Evolutionary conservation across 2,888 invertebrate genomes (phyloP).

Genomic region (Agonum fuliginosum): DNA sequence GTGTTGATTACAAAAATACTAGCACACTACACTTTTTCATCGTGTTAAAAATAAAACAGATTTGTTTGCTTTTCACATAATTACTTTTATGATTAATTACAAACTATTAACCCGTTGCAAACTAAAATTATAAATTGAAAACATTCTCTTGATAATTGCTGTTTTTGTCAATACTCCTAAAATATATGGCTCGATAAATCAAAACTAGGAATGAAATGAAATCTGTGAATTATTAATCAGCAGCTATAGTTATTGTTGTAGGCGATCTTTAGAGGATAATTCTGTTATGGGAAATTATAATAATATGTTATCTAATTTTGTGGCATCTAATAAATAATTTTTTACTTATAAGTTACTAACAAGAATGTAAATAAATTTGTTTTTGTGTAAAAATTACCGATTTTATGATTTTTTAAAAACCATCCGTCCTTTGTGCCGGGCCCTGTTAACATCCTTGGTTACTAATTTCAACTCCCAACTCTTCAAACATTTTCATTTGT

Average conservation of each 20-base stretch:
- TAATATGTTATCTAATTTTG: too few species aligned
- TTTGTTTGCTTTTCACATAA: conserved; percentile 20
- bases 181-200: conserved; percentile 29
- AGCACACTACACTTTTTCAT: background rate
- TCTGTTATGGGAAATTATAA: conserved; percentile 5
- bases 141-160: conserved; percentile 26
- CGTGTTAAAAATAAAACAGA: conserved; percentile 15
- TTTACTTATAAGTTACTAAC: too few species aligned
- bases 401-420: too few species aligned
- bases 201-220: background rate
- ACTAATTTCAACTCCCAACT: too few species aligned
- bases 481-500: too few species aligned
- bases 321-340: too few species aligned
- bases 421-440: too few species aligned
- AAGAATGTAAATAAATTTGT: too few species aligned
- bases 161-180: conserved; percentile 20
- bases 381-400: too few species aligned
- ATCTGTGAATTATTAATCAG: conserved; percentile 35
- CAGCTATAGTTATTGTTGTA: background rate
- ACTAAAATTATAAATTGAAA: conserved; percentile 29
- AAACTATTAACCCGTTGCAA: conserved; percentile 20
- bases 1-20: conserved; percentile 16
- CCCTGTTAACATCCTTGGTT: too few species aligned
- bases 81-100: conserved; percentile 45
- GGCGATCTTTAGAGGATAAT: too few species aligned